Percentiles rank a stretch among this genome's conserved stretches.
Conservation (phyloP, 2,113 vertebrate species). For the Planiliza haematocheilus region DNA sequence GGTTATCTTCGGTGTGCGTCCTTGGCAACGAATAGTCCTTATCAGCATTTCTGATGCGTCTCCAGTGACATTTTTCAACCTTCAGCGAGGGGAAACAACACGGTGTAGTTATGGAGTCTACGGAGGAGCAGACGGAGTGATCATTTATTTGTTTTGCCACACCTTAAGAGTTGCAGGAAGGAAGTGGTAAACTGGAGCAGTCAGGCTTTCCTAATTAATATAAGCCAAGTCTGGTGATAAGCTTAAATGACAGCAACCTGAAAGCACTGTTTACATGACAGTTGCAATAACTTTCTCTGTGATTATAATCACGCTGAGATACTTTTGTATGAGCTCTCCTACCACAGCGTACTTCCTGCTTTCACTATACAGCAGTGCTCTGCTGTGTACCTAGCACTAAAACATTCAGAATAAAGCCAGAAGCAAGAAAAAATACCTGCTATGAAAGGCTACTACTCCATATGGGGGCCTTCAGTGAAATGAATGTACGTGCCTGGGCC, state of each 20-base stretch:
- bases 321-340: background rate
- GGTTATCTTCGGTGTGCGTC: too few relatives aligned
- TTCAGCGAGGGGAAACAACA: background rate
- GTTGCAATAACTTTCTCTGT: background rate
- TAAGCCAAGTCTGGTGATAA: background rate
- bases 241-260: conserved; percentile 1
- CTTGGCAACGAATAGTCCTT: too few relatives aligned
- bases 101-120: too few relatives aligned
- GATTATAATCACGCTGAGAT: too few relatives aligned
- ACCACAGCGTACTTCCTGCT: background rate
- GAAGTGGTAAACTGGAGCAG: background rate
- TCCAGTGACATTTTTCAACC: background rate
- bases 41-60: conserved; percentile 7
- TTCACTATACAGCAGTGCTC: background rate
- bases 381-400: background rate
- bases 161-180: too few relatives aligned
- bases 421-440: background rate
- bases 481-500: conserved; percentile 78
- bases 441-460: conserved; percentile 70
- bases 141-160: too few relatives aligned
- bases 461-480: conserved; percentile 67
- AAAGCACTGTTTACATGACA: background rate
- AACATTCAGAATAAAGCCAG: background rate
- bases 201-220: background rate
- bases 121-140: too few relatives aligned